Base-by-base conservation (phyloP, 64 coral and sea anemone genomes). In the Cladopsammia gracilis region DNA sequence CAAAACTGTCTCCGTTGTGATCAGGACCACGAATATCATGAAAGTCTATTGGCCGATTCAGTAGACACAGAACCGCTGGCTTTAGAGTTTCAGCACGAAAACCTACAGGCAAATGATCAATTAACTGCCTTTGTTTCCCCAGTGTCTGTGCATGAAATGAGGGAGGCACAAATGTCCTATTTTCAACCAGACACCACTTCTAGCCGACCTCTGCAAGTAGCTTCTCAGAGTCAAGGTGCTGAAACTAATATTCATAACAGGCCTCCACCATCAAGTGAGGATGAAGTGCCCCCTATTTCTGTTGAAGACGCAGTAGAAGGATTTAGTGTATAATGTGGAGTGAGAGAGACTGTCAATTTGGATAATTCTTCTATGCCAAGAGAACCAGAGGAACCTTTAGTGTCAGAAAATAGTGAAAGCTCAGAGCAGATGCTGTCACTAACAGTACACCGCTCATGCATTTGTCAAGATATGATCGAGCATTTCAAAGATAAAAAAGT, bases 401-500 rank as follows among this genome's bases (percentile, higher is more conserved):
- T 62, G 10, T 62, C 60, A 62, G 60, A 62, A 62, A 62, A 62
- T 62, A 15, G 60, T 62, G 60, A 62, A 62, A 62, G 7, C 15
- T 3, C 60, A 62, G 60, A 62, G 20, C 84, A 26, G 92, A 88
- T 56, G 76, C 56, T 9, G 76, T 85, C n/a, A n/a, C n/a, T n/a
- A n/a, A n/a, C n/a, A n/a, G n/a, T n/a, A n/a, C n/a, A n/a, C n/a
- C n/a, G n/a, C 52, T 89, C 79, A 43, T 25, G 58, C 2, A 88
- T 89, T 70, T 61, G 75, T 62, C 79, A 53, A 73, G 86, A 94
- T 84, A 42, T 96, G 70, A 96, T 96, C 26, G 42, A 79, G 74
- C 52, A 88, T 46, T 95, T 95, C 50, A 80, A 70, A 68, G 85
- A 92, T 66, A 56, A 67, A 73, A 81, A 26, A 61, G 67, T 92